Conservation (phyloP, 2,797 vertebrate species). For the Spinus pinus region DNA sequence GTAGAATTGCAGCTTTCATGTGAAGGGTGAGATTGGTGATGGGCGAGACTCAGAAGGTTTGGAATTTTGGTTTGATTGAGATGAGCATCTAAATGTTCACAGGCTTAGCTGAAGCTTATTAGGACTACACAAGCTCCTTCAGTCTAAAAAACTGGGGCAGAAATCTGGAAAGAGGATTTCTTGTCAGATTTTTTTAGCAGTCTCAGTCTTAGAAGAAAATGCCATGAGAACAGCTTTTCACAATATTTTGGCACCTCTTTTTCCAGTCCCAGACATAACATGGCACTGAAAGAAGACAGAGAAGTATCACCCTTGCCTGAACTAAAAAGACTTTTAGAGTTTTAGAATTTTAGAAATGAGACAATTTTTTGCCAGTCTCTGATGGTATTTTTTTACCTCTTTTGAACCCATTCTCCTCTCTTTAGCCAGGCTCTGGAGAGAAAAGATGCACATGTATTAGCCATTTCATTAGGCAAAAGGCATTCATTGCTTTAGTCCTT, state of each 20-base stretch:
- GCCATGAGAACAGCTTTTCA: constrained; percentile 22
- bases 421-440: neutral
- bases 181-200: constrained; percentile 23
- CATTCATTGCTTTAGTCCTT: neutral
- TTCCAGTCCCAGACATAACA: neutral
- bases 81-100: neutral
- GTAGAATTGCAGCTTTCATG: neutral
- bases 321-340: neutral
- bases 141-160: neutral
- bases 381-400: neutral
- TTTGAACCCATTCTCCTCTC: neutral
- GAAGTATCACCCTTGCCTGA: neutral
- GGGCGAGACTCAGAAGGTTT: neutral
- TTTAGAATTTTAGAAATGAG: neutral
- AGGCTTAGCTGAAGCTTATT: neutral
- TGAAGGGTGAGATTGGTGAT: neutral
- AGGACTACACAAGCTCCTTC: neutral
- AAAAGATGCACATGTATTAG: neutral
- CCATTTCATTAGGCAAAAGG: neutral
- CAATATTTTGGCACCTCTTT: constrained; percentile 33
- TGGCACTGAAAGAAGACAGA: neutral
- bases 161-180: neutral
- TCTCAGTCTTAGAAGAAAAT: constrained; percentile 23
- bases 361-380: neutral
- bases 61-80: neutral